A percentile compares a stretch with the other conserved stretches of the same genome.
Conservation (phyloP, 2,113 vertebrate genomes). For the Erythrolamprus reginae region DNA sequence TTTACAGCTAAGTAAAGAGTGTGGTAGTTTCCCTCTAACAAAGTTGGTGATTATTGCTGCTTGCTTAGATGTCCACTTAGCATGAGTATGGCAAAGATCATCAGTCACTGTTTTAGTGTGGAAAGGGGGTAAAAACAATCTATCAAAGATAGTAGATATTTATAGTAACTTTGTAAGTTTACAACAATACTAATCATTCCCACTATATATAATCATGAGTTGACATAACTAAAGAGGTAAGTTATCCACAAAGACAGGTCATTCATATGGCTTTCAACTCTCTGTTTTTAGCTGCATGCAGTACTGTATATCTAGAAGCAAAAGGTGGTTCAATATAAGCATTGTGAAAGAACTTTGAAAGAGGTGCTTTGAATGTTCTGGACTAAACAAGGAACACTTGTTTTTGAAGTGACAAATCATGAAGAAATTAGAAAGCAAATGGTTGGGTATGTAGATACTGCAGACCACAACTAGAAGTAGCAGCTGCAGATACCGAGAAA, state of each 20-base stretch:
- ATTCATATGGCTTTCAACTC: not conserved
- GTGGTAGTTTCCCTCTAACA: not conserved
- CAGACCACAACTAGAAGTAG: not conserved
- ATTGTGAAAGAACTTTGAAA: not conserved
- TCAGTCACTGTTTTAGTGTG: not conserved
- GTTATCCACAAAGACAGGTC: not conserved
- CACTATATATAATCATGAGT: not conserved
- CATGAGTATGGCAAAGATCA: not conserved
- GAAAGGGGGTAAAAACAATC: not conserved
- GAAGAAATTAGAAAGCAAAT: not conserved
- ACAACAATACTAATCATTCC: not conserved
- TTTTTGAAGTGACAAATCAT: not conserved
- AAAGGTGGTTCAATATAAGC: not conserved
- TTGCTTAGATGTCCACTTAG: not conserved
- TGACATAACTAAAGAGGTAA: not conserved
- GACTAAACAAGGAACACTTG: not conserved
- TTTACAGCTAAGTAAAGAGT: not conserved
- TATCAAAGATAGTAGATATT: not conserved
- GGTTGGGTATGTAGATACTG: not conserved
- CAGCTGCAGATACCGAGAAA: not conserved
- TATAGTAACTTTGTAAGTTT: not conserved
- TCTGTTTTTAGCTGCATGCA: not conserved
- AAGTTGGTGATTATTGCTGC: not conserved
- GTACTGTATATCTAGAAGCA: not conserved
- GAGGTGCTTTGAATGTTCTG: not conserved